phyloP scores from a whole-genome alignment of 2,797 vertebrate species.

The Tenualosa thibaudeaui region DNA sequence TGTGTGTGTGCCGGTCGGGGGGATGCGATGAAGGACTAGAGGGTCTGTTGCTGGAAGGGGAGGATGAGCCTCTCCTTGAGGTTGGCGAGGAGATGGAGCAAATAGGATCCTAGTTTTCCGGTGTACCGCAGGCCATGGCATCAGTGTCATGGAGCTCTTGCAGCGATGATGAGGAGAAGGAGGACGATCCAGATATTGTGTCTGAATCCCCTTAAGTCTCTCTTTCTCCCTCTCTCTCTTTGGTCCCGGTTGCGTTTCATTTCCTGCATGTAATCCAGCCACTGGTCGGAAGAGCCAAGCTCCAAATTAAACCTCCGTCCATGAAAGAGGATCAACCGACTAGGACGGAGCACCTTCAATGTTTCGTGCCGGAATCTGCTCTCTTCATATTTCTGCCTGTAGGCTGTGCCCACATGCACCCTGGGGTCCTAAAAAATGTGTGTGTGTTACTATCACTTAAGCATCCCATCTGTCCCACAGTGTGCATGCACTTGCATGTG shows the following conservation, averaged over 20 bases:
- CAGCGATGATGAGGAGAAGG: background rate
- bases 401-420: background rate
- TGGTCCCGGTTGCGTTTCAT: constrained; percentile 44
- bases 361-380: background rate
- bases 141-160: background rate
- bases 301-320: constrained; percentile 53
- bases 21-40: background rate
- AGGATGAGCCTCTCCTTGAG: background rate
- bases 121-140: background rate
- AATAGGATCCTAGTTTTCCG: background rate
- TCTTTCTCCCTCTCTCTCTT: constrained; percentile 26
- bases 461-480: background rate
- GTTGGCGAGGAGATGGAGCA: background rate
- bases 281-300: constrained; percentile 39
- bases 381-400: background rate
- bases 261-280: constrained; percentile 62
- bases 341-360: background rate
- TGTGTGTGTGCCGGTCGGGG: background rate
- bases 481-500: background rate
- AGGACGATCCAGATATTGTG: background rate
- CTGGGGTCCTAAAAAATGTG: background rate
- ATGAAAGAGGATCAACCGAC: constrained; percentile 31
- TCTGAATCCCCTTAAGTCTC: background rate
- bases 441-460: background rate
- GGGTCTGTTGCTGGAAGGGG: background rate